Base-by-base conservation (phyloP, 2,888 invertebrate genomes). In the Lumbricus terrestris region DNA sequence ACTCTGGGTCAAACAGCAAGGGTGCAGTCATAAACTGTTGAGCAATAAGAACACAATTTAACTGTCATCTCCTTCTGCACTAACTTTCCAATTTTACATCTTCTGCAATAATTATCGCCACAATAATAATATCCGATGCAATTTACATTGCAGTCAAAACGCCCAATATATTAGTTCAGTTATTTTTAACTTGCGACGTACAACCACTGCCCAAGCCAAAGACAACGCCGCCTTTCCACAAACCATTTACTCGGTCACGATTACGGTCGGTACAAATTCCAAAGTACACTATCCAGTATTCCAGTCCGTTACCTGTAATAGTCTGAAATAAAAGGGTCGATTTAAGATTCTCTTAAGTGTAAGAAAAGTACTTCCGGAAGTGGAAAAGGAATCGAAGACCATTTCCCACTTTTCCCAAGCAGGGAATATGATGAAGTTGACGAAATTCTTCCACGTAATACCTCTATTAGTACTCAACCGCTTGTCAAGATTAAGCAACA, bases 241-340 rank as follows among this genome's bases (percentile, higher is more conserved):
- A 47, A 47, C 1, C 47, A n/a, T 69, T 85, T 85, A 35, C 34
- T 85, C 85, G 85, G 85, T 85, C 85, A 85, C 85, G 85, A 85
- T 85, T 34, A 85, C 85, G 37, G 85, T 23, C 85, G 85, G 85
- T 69, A 69, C 69, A 69, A 69, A 69, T n/a, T 69, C 69, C 69
- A 69, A 69, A 69, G 69, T 69, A n/a, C 69, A 69, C n/a, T 69
- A 3, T 69, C 69, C 69, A 69, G 69, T 69, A 69, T 69, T 69
- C 69, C 69, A 69, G n/a, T 69, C 69, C 29, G 69, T 69, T 69
- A n/a, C n/a, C 13, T 69, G 69, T n/a, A 69, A 69, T 13, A 69
- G 29, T 11, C 29, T 69, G 69, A 69, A 69, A n/a, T 69, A 69
- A 69, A 69, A 69, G 23, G 13, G n/a, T 69, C 69, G 69, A 69